These are phyloP conservation scores for Leptarthrus brevirostris DNA, from an alignment of 2,888 invertebrate genomes.

Conservation along the genomic window DNA sequence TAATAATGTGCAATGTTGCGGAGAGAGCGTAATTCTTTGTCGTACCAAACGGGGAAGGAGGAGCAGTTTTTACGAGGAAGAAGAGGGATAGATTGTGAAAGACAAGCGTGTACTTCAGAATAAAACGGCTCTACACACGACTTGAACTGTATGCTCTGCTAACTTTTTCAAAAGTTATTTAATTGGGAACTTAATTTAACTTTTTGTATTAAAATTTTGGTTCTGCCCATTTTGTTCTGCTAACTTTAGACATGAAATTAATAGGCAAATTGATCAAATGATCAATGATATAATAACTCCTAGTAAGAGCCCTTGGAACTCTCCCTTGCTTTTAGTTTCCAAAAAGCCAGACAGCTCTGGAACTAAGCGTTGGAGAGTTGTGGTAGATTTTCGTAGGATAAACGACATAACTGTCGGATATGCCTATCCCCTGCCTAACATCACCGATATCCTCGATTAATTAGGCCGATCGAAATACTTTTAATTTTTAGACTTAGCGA, in stretches of 20 bases:
- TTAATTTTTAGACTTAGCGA: conserved; percentile 60
- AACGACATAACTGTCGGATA: conserved; percentile 62
- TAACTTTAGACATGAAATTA: conserved; percentile 15
- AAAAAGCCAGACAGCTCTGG: conserved; percentile 60
- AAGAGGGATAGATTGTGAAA: no score
- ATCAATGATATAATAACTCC: conserved; percentile 58
- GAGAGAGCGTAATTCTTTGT: no score
- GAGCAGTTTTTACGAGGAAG: no score
- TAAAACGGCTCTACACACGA: no score
- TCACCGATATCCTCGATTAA: conserved; percentile 61
- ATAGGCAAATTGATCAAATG: conserved; percentile 58
- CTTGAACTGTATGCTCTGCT: no score
- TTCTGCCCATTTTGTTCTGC: no score
- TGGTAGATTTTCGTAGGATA: conserved; percentile 61
- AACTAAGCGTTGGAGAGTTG: conserved; percentile 58
- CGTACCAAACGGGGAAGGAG: no score
- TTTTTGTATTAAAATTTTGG: no score
- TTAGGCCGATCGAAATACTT: conserved; percentile 61
- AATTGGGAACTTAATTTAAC: no score
- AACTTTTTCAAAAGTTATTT: no score
- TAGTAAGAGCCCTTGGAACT: conserved; percentile 55
- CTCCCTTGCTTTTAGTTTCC: conserved; percentile 57
- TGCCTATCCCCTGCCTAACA: conserved; percentile 61
- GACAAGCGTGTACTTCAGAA: no score
- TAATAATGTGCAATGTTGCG: no score